phyloP scores from a whole-genome alignment of 2,113 vertebrate genomes.

The Forbesichthys papilliferus region DNA sequence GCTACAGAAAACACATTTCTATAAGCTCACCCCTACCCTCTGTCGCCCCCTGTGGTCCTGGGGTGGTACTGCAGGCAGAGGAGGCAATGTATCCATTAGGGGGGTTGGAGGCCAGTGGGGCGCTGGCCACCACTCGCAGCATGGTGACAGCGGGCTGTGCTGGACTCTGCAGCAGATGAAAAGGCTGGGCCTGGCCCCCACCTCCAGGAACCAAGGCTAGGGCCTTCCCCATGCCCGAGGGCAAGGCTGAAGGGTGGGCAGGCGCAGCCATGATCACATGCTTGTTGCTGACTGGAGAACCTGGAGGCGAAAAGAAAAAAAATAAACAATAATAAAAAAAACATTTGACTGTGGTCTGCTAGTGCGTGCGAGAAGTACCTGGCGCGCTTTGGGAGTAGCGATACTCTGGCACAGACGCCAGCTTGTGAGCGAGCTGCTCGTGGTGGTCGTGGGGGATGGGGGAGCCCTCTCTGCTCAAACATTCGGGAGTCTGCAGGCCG shows the following conservation, averaged over 20 bases:
- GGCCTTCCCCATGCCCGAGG: slow-evolving; percentile 81
- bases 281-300: slow-evolving; percentile 92
- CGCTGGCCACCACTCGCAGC: slow-evolving; percentile 88
- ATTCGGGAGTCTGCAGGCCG: slow-evolving; percentile 96
- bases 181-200: slow-evolving; percentile 82
- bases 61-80: slow-evolving; percentile 71
- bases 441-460: slow-evolving; percentile 92
- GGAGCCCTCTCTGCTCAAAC: slow-evolving; percentile 94
- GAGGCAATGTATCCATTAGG: slow-evolving; percentile 90
- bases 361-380: slow-evolving; percentile 66
- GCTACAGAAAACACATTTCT: not conserved
- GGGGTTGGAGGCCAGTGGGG: slow-evolving; percentile 79
- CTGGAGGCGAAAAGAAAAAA: slow-evolving; percentile 60
- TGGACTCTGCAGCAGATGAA: slow-evolving; percentile 84
- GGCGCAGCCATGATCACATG: slow-evolving; percentile 94
- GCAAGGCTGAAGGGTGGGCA: slow-evolving; percentile 76
- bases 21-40: slow-evolving; percentile 72
- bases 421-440: slow-evolving; percentile 83
- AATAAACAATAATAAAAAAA: not conserved
- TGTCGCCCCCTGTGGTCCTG: slow-evolving; percentile 67
- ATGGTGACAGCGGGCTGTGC: slow-evolving; percentile 90
- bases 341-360: not conserved
- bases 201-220: slow-evolving; percentile 86
- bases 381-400: slow-evolving; percentile 96
- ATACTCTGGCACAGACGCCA: slow-evolving; percentile 93